These are phyloP conservation scores for Dascillus cervinus DNA, from an alignment of 2,888 invertebrate species.

Conservation along the genomic window DNA sequence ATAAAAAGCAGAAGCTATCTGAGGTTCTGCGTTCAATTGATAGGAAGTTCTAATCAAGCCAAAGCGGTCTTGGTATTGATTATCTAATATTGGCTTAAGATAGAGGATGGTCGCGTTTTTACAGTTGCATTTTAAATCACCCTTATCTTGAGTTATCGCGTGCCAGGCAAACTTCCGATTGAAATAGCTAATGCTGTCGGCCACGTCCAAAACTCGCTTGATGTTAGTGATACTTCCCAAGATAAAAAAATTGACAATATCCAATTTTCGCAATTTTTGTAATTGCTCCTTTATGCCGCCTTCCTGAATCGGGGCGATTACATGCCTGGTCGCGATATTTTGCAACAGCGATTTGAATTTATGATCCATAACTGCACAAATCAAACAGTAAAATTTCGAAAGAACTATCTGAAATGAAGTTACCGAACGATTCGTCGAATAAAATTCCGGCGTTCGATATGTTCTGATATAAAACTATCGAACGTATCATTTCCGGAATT, in stretches of 20 bases:
- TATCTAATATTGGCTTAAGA: constrained; percentile 63
- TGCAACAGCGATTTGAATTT: constrained; percentile 85
- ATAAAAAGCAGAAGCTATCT: constrained; percentile 77
- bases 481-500: constrained; percentile 73
- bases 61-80: constrained; percentile 60
- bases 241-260: constrained; percentile 85
- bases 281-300: constrained; percentile 57
- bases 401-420: too few relatives aligned
- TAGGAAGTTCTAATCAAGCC: constrained; percentile 64
- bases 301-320: constrained; percentile 62
- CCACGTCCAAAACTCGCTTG: constrained; percentile 45
- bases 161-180: constrained; percentile 82
- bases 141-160: constrained; percentile 68
- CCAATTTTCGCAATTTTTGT: constrained; percentile 65
- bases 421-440: constrained; percentile 80
- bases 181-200: constrained; percentile 68
- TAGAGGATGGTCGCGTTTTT: constrained; percentile 71
- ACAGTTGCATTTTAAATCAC: constrained; percentile 65
- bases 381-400: neutral
- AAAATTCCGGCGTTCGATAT: constrained; percentile 88
- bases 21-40: constrained; percentile 63
- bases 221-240: constrained; percentile 68
- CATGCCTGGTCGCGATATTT: constrained; percentile 84
- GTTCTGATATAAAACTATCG: constrained; percentile 73
- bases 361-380: constrained; percentile 74